Evolutionary conservation across 2,797 vertebrate species (phyloP).

Genomic region (Gobio occitaniae): DNA sequence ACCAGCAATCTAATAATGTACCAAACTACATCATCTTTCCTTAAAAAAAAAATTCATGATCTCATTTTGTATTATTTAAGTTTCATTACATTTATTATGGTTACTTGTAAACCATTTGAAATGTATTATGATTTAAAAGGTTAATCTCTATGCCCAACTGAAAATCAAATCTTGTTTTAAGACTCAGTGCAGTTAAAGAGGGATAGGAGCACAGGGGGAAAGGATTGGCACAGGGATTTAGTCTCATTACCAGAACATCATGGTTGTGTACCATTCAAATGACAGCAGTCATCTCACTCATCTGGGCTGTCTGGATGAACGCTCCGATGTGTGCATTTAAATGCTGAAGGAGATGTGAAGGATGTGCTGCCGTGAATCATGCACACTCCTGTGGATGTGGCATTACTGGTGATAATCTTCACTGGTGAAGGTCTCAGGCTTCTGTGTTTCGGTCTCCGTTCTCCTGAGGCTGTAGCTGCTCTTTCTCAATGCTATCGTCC

Average conservation of each 20-base stretch:
- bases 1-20: neutral
- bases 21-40: neutral
- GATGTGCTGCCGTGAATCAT: neutral
- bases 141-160: neutral
- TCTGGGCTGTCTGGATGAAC: neutral
- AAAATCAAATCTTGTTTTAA: slow-evolving; percentile 3
- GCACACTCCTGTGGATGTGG: neutral
- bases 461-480: slow-evolving; percentile 95
- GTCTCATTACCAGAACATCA: neutral
- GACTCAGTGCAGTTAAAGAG: slow-evolving; percentile 54
- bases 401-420: neutral
- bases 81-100: neutral
- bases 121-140: neutral
- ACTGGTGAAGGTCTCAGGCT: slow-evolving; percentile 73
- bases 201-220: neutral
- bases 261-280: slow-evolving; percentile 10
- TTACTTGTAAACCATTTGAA: slow-evolving; percentile 12
- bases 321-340: neutral
- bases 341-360: slow-evolving; percentile 3
- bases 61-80: slow-evolving; percentile 1
- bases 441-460: slow-evolving; percentile 92
- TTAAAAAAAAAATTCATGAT: slow-evolving; percentile 9
- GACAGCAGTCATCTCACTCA: neutral
- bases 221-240: slow-evolving; percentile 8
- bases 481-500: slow-evolving; percentile 90